Evolutionary conservation across 1,140 invertebrate species (phyloP).

Genomic region (Microplitis mediator): DNA sequence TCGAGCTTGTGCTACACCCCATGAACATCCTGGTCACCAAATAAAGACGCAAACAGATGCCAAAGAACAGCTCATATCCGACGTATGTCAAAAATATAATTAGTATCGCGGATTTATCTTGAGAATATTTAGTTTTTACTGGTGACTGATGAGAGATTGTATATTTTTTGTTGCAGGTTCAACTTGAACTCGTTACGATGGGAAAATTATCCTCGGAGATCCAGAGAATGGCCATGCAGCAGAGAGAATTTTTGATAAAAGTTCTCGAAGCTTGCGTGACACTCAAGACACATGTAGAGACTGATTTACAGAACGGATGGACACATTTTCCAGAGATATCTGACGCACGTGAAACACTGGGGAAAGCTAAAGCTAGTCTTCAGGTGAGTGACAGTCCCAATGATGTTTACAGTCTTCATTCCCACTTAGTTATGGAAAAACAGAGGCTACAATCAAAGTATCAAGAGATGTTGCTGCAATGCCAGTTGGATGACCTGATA

Average conservation of each 20-base stretch:
- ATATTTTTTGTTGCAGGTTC: slow-evolving; percentile 49
- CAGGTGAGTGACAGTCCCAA: slow-evolving; percentile 65
- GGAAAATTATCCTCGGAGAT: slow-evolving; percentile 68
- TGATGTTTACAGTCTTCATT: slow-evolving; percentile 66
- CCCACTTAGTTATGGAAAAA: slow-evolving; percentile 67
- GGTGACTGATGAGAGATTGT: neutral
- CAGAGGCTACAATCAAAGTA: slow-evolving; percentile 71
- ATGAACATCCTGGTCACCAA: slow-evolving; percentile 70
- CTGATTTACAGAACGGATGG: slow-evolving; percentile 71
- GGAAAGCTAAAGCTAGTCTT: slow-evolving; percentile 67
- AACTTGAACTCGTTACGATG: slow-evolving; percentile 61
- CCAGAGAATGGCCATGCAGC: slow-evolving; percentile 69
- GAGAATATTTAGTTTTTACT: neutral
- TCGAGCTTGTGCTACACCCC: slow-evolving; percentile 69
- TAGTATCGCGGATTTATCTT: neutral
- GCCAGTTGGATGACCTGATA: slow-evolving; percentile 73
- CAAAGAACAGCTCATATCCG: slow-evolving; percentile 69
- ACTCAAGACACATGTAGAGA: slow-evolving; percentile 74
- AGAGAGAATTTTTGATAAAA: slow-evolving; percentile 73
- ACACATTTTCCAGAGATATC: slow-evolving; percentile 68
- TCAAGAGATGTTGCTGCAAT: slow-evolving; percentile 75
- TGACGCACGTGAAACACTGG: slow-evolving; percentile 68
- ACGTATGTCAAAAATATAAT: slow-evolving; percentile 59
- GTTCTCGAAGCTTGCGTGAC: slow-evolving; percentile 76
- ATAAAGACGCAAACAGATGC: slow-evolving; percentile 72